Base-by-base conservation (phyloP, 2,113 vertebrate genomes). In the Calidris pygmaea region DNA sequence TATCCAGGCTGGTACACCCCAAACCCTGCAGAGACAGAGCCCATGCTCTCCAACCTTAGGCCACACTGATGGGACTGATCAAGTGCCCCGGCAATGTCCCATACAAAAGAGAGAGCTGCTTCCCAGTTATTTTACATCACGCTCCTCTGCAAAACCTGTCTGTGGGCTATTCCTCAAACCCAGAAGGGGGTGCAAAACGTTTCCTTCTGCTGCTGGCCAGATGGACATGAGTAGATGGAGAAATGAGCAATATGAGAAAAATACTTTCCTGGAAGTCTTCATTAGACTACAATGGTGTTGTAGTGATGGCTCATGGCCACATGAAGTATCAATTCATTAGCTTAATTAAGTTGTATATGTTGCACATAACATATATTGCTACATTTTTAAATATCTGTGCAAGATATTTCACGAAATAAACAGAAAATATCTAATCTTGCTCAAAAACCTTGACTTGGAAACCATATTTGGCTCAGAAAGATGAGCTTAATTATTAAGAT, bases 391-490 rank as follows among this genome's bases (percentile, higher is more conserved):
- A 34, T 63, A 20, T 15, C 37, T 47, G 22, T 80, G 55, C 12
- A 59, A 67, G 27, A 7, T 20, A 56, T 55, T 94, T 67, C n/a
- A 47, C 47, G 7, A 87, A 67, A 21, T 1, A 1, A 20, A 39
- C 34, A 71, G 18, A 13, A 91, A 74, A 55, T 34, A 62, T 5
- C 41, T 83, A 59, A 43, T 55, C 21, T 85, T 52, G 12, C 66
- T 86, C 77, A 35, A 81, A 95, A 96, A 63, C 18, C 15, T 66
- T 68, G 53, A 12, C 26, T 94, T 73, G 71, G n/a, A 90, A 94
- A 79, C 26, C 12, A 3, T 55, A 41, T 53, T 16, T 67, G 55
- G 7, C 41, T 83, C 50, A 80, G 75, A 91, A 73, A 88, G 35
- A 10, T 84, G 14, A 80, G 24, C 10, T 92, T 10, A 70, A 11